These are phyloP conservation scores for Neotoma lepida DNA, from an alignment of 2,113 vertebrate species.

Conservation along the genomic window DNA sequence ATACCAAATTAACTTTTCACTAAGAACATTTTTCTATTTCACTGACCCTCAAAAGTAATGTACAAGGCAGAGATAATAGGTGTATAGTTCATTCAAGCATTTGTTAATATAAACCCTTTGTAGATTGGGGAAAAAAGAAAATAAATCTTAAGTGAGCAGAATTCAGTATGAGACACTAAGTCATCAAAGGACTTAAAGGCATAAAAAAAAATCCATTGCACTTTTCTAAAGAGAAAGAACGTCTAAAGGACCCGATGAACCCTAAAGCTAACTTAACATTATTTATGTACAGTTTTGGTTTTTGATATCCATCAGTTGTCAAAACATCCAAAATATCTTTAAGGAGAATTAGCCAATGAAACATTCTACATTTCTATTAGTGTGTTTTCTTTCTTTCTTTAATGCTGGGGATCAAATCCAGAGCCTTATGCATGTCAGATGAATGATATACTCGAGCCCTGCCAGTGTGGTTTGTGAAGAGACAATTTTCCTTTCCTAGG, in stretches of 20 bases:
- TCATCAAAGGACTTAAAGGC: neutral
- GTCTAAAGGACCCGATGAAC: neutral
- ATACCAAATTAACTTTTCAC: constrained; percentile 52
- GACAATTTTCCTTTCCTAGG: neutral
- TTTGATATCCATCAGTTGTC: neutral
- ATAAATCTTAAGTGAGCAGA: neutral
- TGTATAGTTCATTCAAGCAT: neutral
- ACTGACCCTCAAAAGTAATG: neutral
- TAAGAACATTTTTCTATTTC: constrained; percentile 3
- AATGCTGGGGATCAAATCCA: no score
- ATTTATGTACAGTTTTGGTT: neutral
- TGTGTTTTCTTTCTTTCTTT: neutral
- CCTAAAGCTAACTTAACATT: neutral
- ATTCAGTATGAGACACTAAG: constrained; percentile 23
- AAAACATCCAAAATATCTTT: constrained; percentile 33
- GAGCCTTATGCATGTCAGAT: neutral
- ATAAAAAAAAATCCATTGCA: neutral
- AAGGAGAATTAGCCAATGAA: neutral
- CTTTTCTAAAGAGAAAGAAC: constrained; percentile 30
- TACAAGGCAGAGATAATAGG: neutral
- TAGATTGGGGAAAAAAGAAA: neutral
- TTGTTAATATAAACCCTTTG: constrained; percentile 12
- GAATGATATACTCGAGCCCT: neutral
- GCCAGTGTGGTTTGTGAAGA: neutral
- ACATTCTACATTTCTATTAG: neutral